Evolutionary conservation across 2,113 vertebrate genomes (phyloP), one percentile per base, ranked within the genome.

Genomic region (Calypte anna): DNA sequence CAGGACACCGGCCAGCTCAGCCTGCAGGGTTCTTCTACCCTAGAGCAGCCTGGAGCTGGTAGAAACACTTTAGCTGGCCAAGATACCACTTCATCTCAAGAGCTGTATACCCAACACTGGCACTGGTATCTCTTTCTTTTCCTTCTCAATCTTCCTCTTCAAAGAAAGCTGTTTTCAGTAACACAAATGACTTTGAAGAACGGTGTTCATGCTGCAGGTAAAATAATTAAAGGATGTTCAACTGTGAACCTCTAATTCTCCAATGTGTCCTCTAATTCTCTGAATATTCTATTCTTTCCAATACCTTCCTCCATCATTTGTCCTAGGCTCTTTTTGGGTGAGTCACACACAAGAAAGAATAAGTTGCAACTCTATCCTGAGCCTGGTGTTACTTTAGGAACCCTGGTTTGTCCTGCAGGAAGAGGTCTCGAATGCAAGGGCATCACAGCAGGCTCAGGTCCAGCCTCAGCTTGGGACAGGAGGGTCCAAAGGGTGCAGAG

Each of bases 21-120:
- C 15, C 17, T 22, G 63, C 7, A 18, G 13, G 7, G 3, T 36
- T 9, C 30, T 12, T 57, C 48, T 31, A n/a, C 7, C 12, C 3
- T 11, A 19, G 5, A 44, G 59, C 20, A 55, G n/a, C 25, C 46
- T 2, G 2, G 8, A 80, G 58, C 14, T 44, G 17, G 40, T 0
- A 0, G 14, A 27, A 4, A 74, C 0, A 3, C 9, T 48, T 28
- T 2, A 43, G 31, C 7, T 27, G 11, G 18, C 50, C 57, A 51
- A 51, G 28, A 85, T n/a, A 2, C 22, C 31, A 3, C 9, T 48
- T 67, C 24, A 36, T 7, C 27, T 17, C 24, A 78, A 81, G 48
- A 68, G 5, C 24, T 61, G 14, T 3, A 33, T 43, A 33, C 4
- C 7, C 28, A 78, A 5, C 33, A 5, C 33, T 61, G 7, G 51